These are phyloP conservation scores for Antheraea assamensis DNA, from an alignment of 2,888 invertebrate genomes.

Conservation along the genomic window DNA sequence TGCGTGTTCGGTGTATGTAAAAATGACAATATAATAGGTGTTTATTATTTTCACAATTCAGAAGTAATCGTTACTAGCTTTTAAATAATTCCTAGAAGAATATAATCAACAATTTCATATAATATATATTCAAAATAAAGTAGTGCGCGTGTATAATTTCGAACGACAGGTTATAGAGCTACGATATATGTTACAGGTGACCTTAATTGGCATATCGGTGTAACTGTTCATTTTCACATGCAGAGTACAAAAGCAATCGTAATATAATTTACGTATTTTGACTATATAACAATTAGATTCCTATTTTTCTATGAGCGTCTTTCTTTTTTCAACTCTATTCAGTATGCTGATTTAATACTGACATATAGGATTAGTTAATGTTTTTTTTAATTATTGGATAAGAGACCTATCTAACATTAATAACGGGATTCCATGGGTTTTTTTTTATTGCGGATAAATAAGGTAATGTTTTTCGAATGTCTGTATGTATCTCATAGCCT, in stretches of 20 bases:
- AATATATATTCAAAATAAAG: background rate
- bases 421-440: too few species aligned
- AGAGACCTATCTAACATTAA: too few species aligned
- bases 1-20: background rate
- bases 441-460: too few species aligned
- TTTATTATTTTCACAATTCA: background rate
- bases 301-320: background rate
- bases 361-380: too few species aligned
- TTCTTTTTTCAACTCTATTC: background rate
- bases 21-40: conserved; percentile 4
- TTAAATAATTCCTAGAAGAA: background rate
- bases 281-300: background rate
- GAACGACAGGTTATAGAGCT: background rate
- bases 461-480: too few species aligned
- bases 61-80: conserved; percentile 17
- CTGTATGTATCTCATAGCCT: too few species aligned
- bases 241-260: background rate
- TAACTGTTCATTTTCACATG: background rate
- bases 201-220: background rate
- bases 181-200: background rate
- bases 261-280: background rate
- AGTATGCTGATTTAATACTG: background rate
- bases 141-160: background rate
- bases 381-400: too few species aligned
- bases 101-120: background rate